Evolutionary conservation across 1,140 invertebrate species (phyloP).

Genomic region (Dendrolimus kikuchii): DNA sequence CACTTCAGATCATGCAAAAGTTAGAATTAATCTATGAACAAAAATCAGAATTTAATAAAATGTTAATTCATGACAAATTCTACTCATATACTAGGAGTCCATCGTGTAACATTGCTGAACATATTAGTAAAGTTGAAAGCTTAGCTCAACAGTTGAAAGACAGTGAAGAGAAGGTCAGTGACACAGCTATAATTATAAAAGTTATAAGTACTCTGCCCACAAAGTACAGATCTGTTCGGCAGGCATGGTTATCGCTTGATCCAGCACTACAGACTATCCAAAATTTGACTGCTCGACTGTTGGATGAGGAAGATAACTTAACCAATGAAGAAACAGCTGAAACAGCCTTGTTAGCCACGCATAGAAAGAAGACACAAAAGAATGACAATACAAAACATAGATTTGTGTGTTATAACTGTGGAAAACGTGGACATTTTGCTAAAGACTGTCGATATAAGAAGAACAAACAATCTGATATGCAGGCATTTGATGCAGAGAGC

Average conservation of each 20-base stretch:
- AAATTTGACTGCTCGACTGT: conserved; percentile 17
- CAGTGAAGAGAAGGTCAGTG: conserved; percentile 29
- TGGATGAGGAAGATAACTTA: conserved; percentile 28
- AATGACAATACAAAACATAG: too few species aligned
- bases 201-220: conserved; percentile 29
- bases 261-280: conserved; percentile 31
- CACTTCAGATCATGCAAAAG: conserved; percentile 30
- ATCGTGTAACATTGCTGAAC: conserved; percentile 26
- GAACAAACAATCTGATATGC: conserved; percentile 3
- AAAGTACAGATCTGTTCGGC: conserved; percentile 30
- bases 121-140: conserved; percentile 37
- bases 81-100: conserved; percentile 22
- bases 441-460: too few species aligned
- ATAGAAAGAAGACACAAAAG: too few species aligned
- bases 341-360: conserved; percentile 25
- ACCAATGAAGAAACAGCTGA: conserved; percentile 12
- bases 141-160: conserved; percentile 35
- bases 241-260: conserved; percentile 40
- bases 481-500: conserved; percentile 6
- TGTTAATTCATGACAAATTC: conserved; percentile 34
- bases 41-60: conserved; percentile 40
- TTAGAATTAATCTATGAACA: conserved; percentile 39
- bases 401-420: too few species aligned
- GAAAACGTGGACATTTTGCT: too few species aligned
- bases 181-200: conserved; percentile 38